Base-by-base conservation (phyloP, 1,140 invertebrate species). In the Andricus grossulariae region DNA sequence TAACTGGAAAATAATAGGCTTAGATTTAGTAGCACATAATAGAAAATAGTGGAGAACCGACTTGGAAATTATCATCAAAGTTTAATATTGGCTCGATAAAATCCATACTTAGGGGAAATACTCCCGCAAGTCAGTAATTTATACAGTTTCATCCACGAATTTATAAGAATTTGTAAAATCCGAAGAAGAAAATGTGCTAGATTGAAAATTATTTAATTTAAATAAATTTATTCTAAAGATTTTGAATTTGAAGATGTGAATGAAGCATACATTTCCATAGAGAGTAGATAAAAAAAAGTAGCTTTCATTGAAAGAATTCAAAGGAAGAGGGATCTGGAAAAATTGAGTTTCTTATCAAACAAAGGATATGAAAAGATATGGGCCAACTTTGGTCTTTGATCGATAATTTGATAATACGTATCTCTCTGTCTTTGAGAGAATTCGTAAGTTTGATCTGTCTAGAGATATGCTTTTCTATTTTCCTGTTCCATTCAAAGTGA, bases 331-430 rank as follows among this genome's bases (percentile, higher is more conserved):
- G n/a, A n/a, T n/a, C 11, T 16, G 8, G 60, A 16, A 25, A 66
- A 66, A 66, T 32, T 2, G 25, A 32, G 25, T 32, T 39, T 3
- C 13, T 32, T 25, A 19, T 19, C 18, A 16, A 66, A 32, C 16
- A 66, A 39, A 32, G 21, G 32, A 15, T 13, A 60, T 4, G 11
- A 39, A 8, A 16, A 39, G 25, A 39, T 39, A 32, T 39, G 25
- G 13, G 32, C 15, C 15, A 7, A 16, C 16, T 18, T 16, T 10
- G 8, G 19, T 39, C 18, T 55, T 19, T 19, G 19, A 66, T 66
- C 60, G 25, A 66, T 39, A 66, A 66, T 66, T 39, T 15, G 60
- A n/a, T 66, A 66, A 66, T n/a, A 32, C 10, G 60, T 39, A 66
- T 39, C 32, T 66, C 15, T 45, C 25, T 39, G 60, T 16, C 39